Evolutionary conservation across 2,797 vertebrate species (phyloP).

Genomic region (Brachymystax lenok): DNA sequence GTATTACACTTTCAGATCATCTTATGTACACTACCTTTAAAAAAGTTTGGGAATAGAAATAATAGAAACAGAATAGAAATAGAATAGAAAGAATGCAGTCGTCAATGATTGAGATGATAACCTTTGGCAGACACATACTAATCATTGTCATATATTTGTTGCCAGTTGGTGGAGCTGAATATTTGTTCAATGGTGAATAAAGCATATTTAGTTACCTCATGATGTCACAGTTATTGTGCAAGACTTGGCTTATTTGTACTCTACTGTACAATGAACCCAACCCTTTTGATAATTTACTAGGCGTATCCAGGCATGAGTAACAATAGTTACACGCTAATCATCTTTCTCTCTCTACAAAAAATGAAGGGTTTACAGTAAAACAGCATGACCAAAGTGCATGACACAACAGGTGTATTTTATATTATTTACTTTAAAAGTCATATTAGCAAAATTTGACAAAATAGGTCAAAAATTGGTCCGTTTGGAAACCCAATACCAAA

Average conservation of each 20-base stretch:
- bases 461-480: too few relatives aligned
- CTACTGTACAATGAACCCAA: constrained; percentile 33
- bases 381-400: neutral
- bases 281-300: constrained; percentile 59
- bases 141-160: neutral
- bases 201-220: neutral
- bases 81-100: neutral
- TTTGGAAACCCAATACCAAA: too few relatives aligned
- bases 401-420: neutral
- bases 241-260: constrained; percentile 1
- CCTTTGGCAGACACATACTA: neutral
- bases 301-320: neutral
- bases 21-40: too few relatives aligned
- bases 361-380: neutral
- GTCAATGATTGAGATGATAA: neutral
- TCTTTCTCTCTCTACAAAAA: neutral
- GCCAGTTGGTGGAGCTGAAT: neutral
- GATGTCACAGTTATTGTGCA: constrained; percentile 15
- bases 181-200: neutral
- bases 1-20: too few relatives aligned
- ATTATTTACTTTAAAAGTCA: neutral
- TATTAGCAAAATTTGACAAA: neutral
- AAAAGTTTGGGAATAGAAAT: too few relatives aligned
- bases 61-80: too few relatives aligned
- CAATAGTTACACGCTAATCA: neutral